Evolutionary conservation across 2,888 invertebrate species (phyloP), one percentile per base, ranked within the genome.

Genomic region (Eupeodes luniger): DNA sequence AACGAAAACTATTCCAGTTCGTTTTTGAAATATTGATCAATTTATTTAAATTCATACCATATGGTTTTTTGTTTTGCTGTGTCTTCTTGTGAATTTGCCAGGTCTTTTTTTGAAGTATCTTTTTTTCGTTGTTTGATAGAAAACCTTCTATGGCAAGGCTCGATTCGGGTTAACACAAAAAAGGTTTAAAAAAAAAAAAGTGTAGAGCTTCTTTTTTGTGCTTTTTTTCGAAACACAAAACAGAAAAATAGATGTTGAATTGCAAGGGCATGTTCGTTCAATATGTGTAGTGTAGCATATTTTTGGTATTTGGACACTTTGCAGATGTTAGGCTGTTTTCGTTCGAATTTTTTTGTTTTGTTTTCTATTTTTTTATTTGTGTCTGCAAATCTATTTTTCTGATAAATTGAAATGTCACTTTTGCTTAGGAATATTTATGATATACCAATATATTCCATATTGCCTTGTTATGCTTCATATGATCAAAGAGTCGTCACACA

Each of bases 21-120:
- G 27, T 62, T 76, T 80, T 87, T 83, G 72, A 87, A 87, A 80
- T 87, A 85, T 87, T 87, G 87, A 87, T 84, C 87, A 81, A 87
- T 87, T 87, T 87, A 87, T 87, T 87, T 80, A 87, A 87, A 87
- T 87, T 87, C 84, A 49, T 51, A 40, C 47, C 75, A 19, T 61
- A 49, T 59, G 16, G 11, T n/a, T n/a, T 59, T 59, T 49, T 47
- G 67, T 59, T 57, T 57, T 40, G 16, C 51, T 16, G 1, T 62
- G 36, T 77, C 57, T 16, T 78, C 57, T 51, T 64, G 77, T 59
- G 59, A 72, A 72, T 72, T 72, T 72, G 59, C 57, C 55, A 67
- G 36, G 44, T 77, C 4, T 66, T 47, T 77, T 34, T 44, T 57
- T 40, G 2, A 27, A 3, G 9, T 40, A 40, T 40, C 0, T 44